Evolutionary conservation across 2,888 invertebrate genomes (phyloP), one percentile per base, ranked within the genome.

Genomic region (Salticus scenicus): DNA sequence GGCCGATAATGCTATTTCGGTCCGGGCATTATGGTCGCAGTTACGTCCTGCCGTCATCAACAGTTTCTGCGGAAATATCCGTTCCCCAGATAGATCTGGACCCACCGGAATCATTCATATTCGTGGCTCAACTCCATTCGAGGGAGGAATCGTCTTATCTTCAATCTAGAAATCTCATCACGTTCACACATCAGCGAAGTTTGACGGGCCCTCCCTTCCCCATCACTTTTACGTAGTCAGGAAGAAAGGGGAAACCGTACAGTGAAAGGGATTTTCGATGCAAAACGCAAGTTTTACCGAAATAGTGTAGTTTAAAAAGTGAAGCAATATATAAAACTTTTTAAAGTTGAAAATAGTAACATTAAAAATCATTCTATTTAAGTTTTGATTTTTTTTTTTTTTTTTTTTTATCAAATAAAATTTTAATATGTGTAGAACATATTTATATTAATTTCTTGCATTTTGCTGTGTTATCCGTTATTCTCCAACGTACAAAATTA

Each of bases 121-220:
- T 71, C 71, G 7, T 17, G 17, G 47, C 47, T 57, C 5, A 57
- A 12, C 57, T 57, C 24, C 24, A 1, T 57, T 57, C 17, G 37
- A 33, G 28, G 42, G 73, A 51, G 42, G 30, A 64, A 64, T 31
- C 75, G 69, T 37, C 83, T 83, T 82, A 82, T 64, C 76, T 37
- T 33, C 57, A 64, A 67, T 83, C 77, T 20, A 17, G 31, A 47
- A 83, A 72, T 66, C 83, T 17, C 67, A 72, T 83, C 83, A 83
- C 83, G 83, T 77, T 51, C 28, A 27, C 24, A 64, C 73, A 83
- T 83, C 77, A 83, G 28, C 27, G 33, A 71, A 47, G 41, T 33
- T 63, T 57, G 57, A 24, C 57, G 24, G 24, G 1, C 20, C 57
- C 24, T 66, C 41, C 71, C 63, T 42, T 27, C 64, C 30, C 33